Base-by-base conservation (phyloP, 1,140 invertebrate genomes). In the Papilio aristodemus region DNA sequence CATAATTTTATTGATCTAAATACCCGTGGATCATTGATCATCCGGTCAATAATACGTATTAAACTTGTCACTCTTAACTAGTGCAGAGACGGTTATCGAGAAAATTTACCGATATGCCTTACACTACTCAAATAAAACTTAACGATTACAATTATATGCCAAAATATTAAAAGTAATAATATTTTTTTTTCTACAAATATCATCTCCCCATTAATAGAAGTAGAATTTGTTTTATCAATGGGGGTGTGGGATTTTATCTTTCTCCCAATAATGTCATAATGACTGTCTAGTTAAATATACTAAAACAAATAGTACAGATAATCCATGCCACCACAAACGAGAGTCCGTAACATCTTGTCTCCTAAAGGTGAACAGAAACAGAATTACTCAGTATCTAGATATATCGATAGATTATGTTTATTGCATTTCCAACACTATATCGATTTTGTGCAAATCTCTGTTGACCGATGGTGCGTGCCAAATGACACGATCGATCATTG, bases 1-100 rank as follows among this genome's bases (percentile, higher is more conserved):
- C 88, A 90, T 89, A 88, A 87, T 89, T 88, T 87, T 87, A 89
- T 89, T 88, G 85, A 86, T 86, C 85, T 73, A 85, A 89, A 89
- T 89, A 87, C 41, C 79, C 84, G 77, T 87, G 72, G 79, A 89
- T 89, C 88, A 89, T 90, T 89, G 80, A 87, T 90, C 88, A 89
- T 88, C 71, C 76, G 81, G 76, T 84, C 85, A 86, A 90, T 89
- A 88, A 87, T 88, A 74, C 73, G 76, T 84, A 85, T 85, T 81
- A 86, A 77, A 74, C 68, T 76, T 89, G 85, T 85, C 87, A 84
- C 70, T 78, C 70, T 79, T 72, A 13, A 0, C n/a, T 81, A 87
- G 86, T 75, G 80, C 58, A 78, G 84, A 72, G 11, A 13, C 27
- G n/a, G 4, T 1, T 37, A 60, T 60, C 46, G 58, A 36, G 0